A percentile compares a stretch with the other conserved stretches of the same genome.
phyloP scores from a whole-genome alignment of 2,113 vertebrate genomes.

The Lampris megalopsis region DNA sequence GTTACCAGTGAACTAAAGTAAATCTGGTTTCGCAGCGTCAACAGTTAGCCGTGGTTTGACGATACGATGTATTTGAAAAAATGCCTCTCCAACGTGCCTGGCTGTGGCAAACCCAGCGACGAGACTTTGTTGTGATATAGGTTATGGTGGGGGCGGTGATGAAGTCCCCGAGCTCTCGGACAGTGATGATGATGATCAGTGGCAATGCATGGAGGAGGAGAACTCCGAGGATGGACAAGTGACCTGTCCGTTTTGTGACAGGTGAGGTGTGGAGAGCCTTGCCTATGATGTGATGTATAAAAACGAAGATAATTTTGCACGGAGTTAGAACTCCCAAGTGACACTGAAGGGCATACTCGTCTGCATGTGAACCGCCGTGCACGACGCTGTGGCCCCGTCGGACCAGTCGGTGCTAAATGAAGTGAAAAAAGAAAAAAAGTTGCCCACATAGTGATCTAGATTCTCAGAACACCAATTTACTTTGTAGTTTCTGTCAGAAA shows the following conservation, averaged over 20 bases:
- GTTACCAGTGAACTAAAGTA: too few species aligned
- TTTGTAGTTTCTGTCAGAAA: too few species aligned
- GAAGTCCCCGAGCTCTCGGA: conserved; percentile 84
- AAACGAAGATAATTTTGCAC: neutral
- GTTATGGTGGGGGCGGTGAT: conserved; percentile 49
- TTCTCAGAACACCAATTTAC: too few species aligned
- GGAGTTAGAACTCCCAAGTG: neutral
- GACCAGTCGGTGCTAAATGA: too few species aligned
- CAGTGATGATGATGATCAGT: conserved; percentile 83
- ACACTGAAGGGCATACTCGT: too few species aligned
- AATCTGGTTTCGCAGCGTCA: too few species aligned
- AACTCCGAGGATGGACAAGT: conserved; percentile 49
- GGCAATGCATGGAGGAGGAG: conserved; percentile 83
- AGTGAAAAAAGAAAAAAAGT: too few species aligned
- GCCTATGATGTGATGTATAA: neutral
- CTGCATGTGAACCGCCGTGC: too few species aligned
- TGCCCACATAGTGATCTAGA: too few species aligned
- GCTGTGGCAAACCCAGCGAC: too few species aligned
- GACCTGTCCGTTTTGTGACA: conserved; percentile 91
- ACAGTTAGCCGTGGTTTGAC: too few species aligned
- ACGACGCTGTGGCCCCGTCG: too few species aligned
- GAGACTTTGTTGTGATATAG: conserved; percentile 34
- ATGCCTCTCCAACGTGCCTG: neutral
- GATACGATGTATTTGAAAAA: neutral
- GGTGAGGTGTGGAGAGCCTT: conserved; percentile 72